Conservation (phyloP, 2,888 invertebrate species). For the Parapristionchus giblindavisi region DNA sequence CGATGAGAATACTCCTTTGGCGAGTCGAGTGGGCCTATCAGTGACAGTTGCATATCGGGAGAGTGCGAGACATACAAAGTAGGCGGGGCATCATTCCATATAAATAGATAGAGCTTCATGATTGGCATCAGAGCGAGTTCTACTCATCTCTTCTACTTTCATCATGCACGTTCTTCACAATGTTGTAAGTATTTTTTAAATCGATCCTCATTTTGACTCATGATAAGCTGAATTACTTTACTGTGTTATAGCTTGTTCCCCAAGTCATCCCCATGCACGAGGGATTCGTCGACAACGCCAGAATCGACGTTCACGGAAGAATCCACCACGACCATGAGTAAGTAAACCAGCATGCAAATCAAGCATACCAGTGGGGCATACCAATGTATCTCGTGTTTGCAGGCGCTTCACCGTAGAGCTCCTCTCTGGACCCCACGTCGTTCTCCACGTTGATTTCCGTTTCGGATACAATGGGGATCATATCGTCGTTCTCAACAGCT, state of each 20-base stretch:
- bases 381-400: slow-evolving; percentile 4
- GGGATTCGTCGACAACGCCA: slow-evolving; percentile 13
- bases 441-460: slow-evolving; percentile 62
- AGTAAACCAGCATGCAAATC: background rate
- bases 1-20: no score
- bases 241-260: slow-evolving; percentile 27
- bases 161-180: slow-evolving; percentile 30
- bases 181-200: slow-evolving; percentile 18
- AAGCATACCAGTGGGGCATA: background rate
- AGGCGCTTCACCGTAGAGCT: slow-evolving; percentile 60
- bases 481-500: slow-evolving; percentile 55
- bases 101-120: no score
- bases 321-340: slow-evolving; percentile 31
- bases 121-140: slow-evolving; percentile 3
- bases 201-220: no score
- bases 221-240: no score
- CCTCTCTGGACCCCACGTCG: slow-evolving; percentile 60
- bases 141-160: slow-evolving; percentile 1
- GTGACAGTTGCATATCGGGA: no score
- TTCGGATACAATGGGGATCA: slow-evolving; percentile 50
- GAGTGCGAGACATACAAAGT: no score
- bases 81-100: no score
- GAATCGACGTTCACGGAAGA: slow-evolving; percentile 37
- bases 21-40: no score
- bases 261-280: slow-evolving; percentile 38